Base-by-base conservation (phyloP, 2,797 vertebrate species). In the Merluccius polli region DNA sequence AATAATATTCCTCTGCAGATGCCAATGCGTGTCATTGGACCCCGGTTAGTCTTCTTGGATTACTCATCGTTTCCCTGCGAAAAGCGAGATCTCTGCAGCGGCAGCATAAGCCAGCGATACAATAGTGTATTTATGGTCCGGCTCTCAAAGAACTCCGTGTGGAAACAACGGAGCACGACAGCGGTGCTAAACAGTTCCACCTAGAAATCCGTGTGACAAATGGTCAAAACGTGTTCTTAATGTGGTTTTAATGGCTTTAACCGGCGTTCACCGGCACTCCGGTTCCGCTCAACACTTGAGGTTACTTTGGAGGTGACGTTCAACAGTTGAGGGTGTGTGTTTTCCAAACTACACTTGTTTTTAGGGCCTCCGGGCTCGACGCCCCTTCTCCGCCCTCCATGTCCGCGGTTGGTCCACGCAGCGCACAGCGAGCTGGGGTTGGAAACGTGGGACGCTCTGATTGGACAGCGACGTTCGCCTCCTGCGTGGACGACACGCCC, bases 391-490 rank as follows among this genome's bases (percentile, higher is more conserved):
- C 81, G 76, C 1, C 76, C 82, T 77, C 84, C 83, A 80, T 86
- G 27, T 24, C 71, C 21, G 18, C 82, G 86, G 75, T 89, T 90
- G 89, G 88, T 85, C 86, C 73, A 44, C 48, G 29, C 16, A 16
- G 21, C n/a, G 35, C 72, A 84, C 81, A 77, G 91, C 90, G 89
- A 87, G 4, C 89, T 89, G 87, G 71, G 79, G 75, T 86, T 33
- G 2, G 70, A 73, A 84, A 93, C 94, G 94, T 94, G 91, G 90
- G 86, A 76, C 13, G 77, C 79, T 88, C 81, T 87, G 21, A 94
- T 94, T 95, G 94, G 93, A 79, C 30, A 16, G 29, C 44, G 63
- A 79, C 87, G 91, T 90, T 88, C 89, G 82, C 48, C 21, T n/a
- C 13, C 2, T 44, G 12, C 4, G 41, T 2, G 1, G 12, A 35